Percentiles rank a stretch among this genome's conserved stretches.
Evolutionary conservation across 2,797 vertebrate species (phyloP).

Genomic region (Ambastaia sidthimunki): DNA sequence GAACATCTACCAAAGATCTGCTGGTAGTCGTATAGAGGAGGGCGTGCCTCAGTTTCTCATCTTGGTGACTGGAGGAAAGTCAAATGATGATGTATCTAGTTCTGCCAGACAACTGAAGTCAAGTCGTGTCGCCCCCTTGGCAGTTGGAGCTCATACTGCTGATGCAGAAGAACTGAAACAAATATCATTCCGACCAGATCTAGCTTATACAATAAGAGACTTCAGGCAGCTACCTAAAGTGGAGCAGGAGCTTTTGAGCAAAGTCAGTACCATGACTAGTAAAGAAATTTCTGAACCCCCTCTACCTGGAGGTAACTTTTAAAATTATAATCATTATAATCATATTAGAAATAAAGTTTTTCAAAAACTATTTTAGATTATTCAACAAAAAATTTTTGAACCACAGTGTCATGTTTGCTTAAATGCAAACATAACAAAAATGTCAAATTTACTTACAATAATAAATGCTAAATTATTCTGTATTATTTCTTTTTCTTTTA

Average conservation of each 20-base stretch:
- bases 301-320: constrained; percentile 65
- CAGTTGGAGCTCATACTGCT: constrained; percentile 81
- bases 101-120: constrained; percentile 84
- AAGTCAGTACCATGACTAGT: constrained; percentile 80
- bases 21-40: constrained; percentile 92
- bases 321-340: not conserved
- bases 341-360: not conserved
- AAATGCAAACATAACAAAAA: no score
- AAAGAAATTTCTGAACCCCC: constrained; percentile 62
- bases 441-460: no score
- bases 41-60: constrained; percentile 93
- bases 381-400: no score
- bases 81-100: constrained; percentile 83
- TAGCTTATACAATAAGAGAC: constrained; percentile 80
- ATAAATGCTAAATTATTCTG: not conserved
- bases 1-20: constrained; percentile 88
- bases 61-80: constrained; percentile 85
- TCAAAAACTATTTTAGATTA: not conserved
- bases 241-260: constrained; percentile 82
- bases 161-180: constrained; percentile 81
- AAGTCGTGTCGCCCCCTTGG: constrained; percentile 81
- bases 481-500: not conserved
- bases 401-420: no score
- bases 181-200: constrained; percentile 86
- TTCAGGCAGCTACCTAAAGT: constrained; percentile 84